Evolutionary conservation across 2,888 invertebrate genomes (phyloP).

Genomic region (Emmelina monodactyla): DNA sequence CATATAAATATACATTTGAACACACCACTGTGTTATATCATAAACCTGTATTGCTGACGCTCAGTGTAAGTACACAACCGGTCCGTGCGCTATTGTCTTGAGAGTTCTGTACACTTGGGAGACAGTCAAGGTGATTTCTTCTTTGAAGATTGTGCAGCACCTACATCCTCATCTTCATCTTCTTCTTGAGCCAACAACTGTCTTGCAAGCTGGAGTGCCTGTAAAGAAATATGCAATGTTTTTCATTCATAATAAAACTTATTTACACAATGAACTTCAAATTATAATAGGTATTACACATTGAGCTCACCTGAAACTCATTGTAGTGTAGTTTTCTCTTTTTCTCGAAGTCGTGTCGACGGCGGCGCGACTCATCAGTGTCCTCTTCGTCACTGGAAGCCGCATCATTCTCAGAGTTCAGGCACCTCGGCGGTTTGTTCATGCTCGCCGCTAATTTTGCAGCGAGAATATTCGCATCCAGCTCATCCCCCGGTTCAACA

Average conservation of each 20-base stretch:
- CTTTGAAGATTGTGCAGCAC: no score
- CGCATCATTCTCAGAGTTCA: constrained; percentile 49
- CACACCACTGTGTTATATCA: no score
- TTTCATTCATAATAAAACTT: neutral
- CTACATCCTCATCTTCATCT: constrained; percentile 79
- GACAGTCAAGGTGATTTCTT: no score
- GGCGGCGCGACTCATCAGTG: constrained; percentile 67
- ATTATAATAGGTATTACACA: no score
- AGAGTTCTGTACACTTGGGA: no score
- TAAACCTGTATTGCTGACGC: no score
- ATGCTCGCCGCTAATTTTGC: constrained; percentile 71
- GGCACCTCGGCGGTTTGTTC: constrained; percentile 55
- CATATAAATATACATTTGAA: no score
- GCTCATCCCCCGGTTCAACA: constrained; percentile 64
- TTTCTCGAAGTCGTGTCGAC: constrained; percentile 83
- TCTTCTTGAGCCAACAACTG: constrained; percentile 91
- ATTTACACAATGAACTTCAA: no score
- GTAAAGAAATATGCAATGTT: no score
- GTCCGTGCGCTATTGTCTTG: no score
- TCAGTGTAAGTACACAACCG: no score
- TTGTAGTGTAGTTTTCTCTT: constrained; percentile 98
- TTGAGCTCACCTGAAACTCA: constrained; percentile 74
- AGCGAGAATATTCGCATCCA: constrained; percentile 77
- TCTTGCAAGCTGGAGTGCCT: constrained; percentile 90
- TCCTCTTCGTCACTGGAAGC: constrained; percentile 61